A percentile compares a stretch with the other conserved stretches of the same genome.
Conservation (phyloP, 2,888 invertebrate species). For the Agonum fuliginosum region DNA sequence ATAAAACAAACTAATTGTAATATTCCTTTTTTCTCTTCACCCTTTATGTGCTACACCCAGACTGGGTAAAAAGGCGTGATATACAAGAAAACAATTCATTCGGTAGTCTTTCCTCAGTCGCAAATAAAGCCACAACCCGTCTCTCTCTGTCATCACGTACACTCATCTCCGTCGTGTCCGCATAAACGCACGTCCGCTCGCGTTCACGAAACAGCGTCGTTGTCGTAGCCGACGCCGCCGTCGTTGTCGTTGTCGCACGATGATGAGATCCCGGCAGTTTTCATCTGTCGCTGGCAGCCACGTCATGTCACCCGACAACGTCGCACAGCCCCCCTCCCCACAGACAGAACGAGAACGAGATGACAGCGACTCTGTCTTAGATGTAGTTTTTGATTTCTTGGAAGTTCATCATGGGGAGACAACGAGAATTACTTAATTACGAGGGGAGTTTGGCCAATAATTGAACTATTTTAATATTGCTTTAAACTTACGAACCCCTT, state of each 20-base stretch:
- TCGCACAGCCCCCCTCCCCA: slow-evolving; percentile 21
- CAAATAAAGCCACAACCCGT: background rate
- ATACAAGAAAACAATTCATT: too few species aligned
- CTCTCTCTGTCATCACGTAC: background rate
- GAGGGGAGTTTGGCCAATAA: too few species aligned
- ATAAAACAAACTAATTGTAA: too few species aligned
- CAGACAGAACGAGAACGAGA: background rate
- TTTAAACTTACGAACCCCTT: too few species aligned
- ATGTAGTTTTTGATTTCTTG: too few species aligned
- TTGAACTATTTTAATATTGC: too few species aligned
- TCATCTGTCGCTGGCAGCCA: slow-evolving; percentile 67
- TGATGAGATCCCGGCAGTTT: slow-evolving; percentile 66
- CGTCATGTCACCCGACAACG: slow-evolving; percentile 64
- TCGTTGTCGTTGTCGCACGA: slow-evolving; percentile 58
- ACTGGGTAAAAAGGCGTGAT: too few species aligned
- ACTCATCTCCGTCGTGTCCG: slow-evolving; percentile 66
- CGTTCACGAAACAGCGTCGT: slow-evolving; percentile 47
- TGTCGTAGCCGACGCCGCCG: background rate
- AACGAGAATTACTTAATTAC: too few species aligned
- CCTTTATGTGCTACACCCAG: background rate
- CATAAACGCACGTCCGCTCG: slow-evolving; percentile 42
- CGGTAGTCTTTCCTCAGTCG: background rate
- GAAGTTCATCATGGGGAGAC: too few species aligned
- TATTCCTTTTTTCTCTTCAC: too few species aligned
- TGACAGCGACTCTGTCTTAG: too few species aligned